Evolutionary conservation across 2,113 vertebrate genomes (phyloP), one percentile per base, ranked within the genome.

Genomic region (Lepisosteus oculatus): DNA sequence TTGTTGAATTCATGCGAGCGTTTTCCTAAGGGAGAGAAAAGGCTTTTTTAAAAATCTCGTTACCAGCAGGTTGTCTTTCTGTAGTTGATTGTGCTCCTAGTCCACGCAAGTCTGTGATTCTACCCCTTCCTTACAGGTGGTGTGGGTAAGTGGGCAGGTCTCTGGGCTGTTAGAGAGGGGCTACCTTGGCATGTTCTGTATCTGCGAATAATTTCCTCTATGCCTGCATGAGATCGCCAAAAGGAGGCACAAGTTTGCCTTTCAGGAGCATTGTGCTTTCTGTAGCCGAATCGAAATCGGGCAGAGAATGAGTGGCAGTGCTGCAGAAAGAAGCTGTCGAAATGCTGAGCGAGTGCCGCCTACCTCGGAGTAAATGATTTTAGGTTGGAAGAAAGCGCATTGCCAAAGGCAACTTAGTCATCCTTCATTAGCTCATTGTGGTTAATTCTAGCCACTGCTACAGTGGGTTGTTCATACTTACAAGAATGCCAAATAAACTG

Each of bases 121-220:
- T 42, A 64, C 12, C 62, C 62, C 3, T 64, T 3, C 3, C 2
- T 29, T 42, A 8, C 17, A 66, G 57, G 44, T 65, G 65, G 67
- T 61, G 59, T 70, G 43, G 43, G 67, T 72, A 73, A 57, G 65
- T 75, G 80, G 79, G 76, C 77, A 67, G 76, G 73, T 85, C 78
- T 85, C 81, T 76, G 84, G 86, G 84, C 83, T 86, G 78, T 70
- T 76, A 84, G 80, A 73, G 80, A 81, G 71, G 71, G 69, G 77
- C 76, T 70, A 74, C 43, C 73, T 65, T 80, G 64, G 74, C 74
- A 54, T 67, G 61, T 64, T 63, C 69, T 64, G 65, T 77, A 81
- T 78, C 77, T 81, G 81, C 29, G 47, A 57, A 71, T 76, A 72
- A 79, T 79, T 79, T 76, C 5, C 8, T 13, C 4, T 59, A 72